Percentiles rank a stretch among this genome's conserved stretches.
Evolutionary conservation across 2,113 vertebrate genomes (phyloP).

Genomic region (Gobiocypris rarus): DNA sequence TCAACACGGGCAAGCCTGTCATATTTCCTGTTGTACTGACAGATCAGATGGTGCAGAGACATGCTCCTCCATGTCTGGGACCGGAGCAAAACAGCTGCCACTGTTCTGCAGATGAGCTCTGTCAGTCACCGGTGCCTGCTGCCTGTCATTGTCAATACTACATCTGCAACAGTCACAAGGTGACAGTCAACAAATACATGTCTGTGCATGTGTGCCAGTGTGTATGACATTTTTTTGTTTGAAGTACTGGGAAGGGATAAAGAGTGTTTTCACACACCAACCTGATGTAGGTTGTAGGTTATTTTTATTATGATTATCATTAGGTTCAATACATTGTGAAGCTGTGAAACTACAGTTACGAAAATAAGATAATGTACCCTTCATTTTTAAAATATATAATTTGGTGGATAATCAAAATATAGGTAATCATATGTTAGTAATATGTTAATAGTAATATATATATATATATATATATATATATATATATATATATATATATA

Average conservation of each 20-base stretch:
- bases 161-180: not conserved
- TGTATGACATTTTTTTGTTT: not conserved
- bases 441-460: too few species aligned
- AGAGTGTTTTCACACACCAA: not conserved
- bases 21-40: slow-evolving; percentile 26
- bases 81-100: not conserved
- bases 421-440: too few species aligned
- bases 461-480: too few species aligned
- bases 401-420: too few species aligned
- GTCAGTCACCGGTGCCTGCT: not conserved
- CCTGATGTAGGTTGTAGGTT: not conserved
- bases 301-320: not conserved
- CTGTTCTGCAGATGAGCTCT: slow-evolving; percentile 21
- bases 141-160: slow-evolving; percentile 4
- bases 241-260: not conserved
- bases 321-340: not conserved
- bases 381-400: too few species aligned
- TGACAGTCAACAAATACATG: not conserved
- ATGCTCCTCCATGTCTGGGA: not conserved
- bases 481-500: too few species aligned
- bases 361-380: not conserved
- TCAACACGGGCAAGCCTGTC: slow-evolving; percentile 15
- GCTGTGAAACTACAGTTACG: not conserved
- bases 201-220: not conserved
- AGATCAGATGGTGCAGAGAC: not conserved